Conservation (phyloP, 2,888 invertebrate species). For the Crepidodera aurea region DNA sequence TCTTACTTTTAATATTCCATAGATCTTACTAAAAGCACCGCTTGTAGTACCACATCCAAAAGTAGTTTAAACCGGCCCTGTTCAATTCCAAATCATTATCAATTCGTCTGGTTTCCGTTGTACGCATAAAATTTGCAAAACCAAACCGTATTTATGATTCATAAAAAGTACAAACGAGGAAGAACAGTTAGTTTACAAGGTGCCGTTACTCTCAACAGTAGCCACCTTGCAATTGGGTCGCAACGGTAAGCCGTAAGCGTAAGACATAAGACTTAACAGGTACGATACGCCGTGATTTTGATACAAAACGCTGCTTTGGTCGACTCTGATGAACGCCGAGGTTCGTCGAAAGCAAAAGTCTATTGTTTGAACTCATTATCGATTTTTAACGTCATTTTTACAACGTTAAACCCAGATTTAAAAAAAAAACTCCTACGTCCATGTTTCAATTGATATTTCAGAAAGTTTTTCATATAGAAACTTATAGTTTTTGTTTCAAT, state of each 20-base stretch:
- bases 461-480: neutral
- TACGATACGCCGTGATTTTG: conserved; percentile 5
- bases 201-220: conserved; percentile 33
- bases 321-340: neutral
- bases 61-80: too few relatives aligned
- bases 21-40: too few relatives aligned
- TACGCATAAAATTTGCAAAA: conserved; percentile 11
- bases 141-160: conserved; percentile 27
- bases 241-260: conserved; percentile 24
- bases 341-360: conserved; percentile 11
- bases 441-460: neutral
- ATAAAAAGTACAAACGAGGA: conserved; percentile 34
- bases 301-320: neutral
- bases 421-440: too few relatives aligned
- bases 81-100: conserved; percentile 5
- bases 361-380: too few relatives aligned
- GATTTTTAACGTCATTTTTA: too few relatives aligned
- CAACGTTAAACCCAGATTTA: too few relatives aligned
- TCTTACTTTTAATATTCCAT: too few relatives aligned
- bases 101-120: conserved; percentile 17
- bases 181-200: conserved; percentile 38
- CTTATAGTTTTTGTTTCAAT: too few relatives aligned
- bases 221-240: conserved; percentile 35
- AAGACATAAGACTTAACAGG: neutral
- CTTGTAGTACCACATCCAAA: too few relatives aligned